Evolutionary conservation across 2,888 invertebrate species (phyloP), one percentile per base, ranked within the genome.

Genomic region (Lochmaea crataegi): DNA sequence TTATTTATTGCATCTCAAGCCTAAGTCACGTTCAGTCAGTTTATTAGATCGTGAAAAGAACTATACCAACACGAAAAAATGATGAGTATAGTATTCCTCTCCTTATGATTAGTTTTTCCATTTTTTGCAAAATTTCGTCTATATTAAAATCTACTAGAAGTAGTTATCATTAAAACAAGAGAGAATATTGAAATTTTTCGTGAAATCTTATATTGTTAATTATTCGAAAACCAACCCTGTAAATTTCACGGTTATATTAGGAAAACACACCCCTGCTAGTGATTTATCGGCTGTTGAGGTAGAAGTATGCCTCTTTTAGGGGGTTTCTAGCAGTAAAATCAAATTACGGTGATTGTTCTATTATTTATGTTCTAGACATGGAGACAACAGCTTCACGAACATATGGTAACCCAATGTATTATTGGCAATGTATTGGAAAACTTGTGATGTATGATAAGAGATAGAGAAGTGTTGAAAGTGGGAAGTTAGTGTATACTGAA

Each of bases 261-360:
- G 73, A 56, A 70, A 70, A 48, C 67, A 61, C 63, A 10, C 70
- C 66, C 72, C 66, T 63, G 57, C n/a, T n/a, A 42, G 69, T 73
- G 76, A 76, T 76, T 74, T 76, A 76, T 76, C 65, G 65, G 67
- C 66, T 72, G 69, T 48, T 68, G 71, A 74, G 73, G 74, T 65
- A 65, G 57, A 48, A 41, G 45, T 68, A 61, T 68, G 65, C 58
- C 65, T 57, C 68, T 61, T 73, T 65, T 65, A 60, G 53, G 42
- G 64, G 51, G 64, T 60, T 58, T 66, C 71, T 51, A 58, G 61
- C 56, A 66, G 68, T 68, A 60, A 68, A 72, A 75, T 66, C 64
- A 65, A 71, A 75, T 71, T 71, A 73, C 69, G 60, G 45, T 66
- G 73, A 70, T 69, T 69, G 69, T 69, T 69, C 69, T 63, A 69